Evolutionary conservation across 1,140 invertebrate species (phyloP).

Genomic region (Diuraphis noxia): DNA sequence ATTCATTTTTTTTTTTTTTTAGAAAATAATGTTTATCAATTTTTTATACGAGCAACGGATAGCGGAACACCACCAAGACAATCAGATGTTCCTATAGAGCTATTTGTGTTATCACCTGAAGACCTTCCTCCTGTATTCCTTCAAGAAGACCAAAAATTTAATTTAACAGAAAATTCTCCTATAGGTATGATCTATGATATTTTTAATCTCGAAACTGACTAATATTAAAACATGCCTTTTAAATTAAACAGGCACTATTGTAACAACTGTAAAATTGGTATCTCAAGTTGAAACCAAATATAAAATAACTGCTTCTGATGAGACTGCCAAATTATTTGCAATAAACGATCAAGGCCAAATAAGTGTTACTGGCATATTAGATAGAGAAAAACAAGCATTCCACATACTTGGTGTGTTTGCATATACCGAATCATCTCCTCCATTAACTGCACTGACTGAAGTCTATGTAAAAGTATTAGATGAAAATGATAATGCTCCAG

Average conservation of each 20-base stretch:
- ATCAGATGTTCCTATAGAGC: slow-evolving; percentile 77
- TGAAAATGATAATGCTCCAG: slow-evolving; percentile 87
- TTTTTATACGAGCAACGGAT: slow-evolving; percentile 86
- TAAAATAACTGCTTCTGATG: slow-evolving; percentile 69
- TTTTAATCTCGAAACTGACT: not conserved
- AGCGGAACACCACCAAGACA: slow-evolving; percentile 71
- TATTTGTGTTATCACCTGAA: slow-evolving; percentile 73
- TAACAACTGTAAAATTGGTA: slow-evolving; percentile 68
- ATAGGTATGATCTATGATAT: slow-evolving; percentile 61
- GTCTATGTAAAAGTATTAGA: slow-evolving; percentile 82
- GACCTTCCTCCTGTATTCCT: slow-evolving; percentile 75
- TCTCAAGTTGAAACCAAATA: slow-evolving; percentile 68
- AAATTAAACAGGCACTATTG: slow-evolving; percentile 63
- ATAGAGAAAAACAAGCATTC: slow-evolving; percentile 73
- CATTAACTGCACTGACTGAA: slow-evolving; percentile 73
- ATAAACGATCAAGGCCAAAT: slow-evolving; percentile 77
- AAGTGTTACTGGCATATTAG: slow-evolving; percentile 71
- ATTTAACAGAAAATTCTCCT: slow-evolving; percentile 76
- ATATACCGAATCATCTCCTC: slow-evolving; percentile 78
- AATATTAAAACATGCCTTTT: slow-evolving; percentile 41
- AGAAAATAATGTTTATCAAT: slow-evolving; percentile 82
- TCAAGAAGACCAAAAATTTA: slow-evolving; percentile 73
- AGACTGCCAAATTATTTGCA: slow-evolving; percentile 67
- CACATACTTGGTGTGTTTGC: slow-evolving; percentile 80
- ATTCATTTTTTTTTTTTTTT: slow-evolving; percentile 59